phyloP scores from a whole-genome alignment of 2,113 vertebrate genomes.

The Daboia siamensis region DNA sequence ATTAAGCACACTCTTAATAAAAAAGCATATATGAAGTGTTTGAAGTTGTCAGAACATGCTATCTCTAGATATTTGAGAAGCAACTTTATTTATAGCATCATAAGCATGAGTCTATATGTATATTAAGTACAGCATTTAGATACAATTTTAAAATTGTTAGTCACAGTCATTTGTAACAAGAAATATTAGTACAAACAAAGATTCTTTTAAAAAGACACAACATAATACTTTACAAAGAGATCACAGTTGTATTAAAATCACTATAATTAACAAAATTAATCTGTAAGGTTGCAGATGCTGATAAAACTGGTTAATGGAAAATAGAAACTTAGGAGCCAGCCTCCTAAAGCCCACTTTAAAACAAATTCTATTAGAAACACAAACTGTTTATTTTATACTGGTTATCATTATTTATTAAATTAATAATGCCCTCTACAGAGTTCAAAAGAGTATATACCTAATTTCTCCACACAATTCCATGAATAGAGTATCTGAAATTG shows the following conservation, averaged over 20 bases:
- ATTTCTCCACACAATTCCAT: neutral
- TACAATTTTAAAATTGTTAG: constrained; percentile 26
- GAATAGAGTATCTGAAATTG: neutral
- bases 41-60: constrained; percentile 51
- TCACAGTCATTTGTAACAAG: neutral
- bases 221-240: neutral
- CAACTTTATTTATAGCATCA: constrained; percentile 53
- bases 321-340: neutral
- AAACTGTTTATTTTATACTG: neutral
- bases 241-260: neutral
- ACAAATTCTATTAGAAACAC: neutral
- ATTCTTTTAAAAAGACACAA: neutral
- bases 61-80: constrained; percentile 10
- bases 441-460: neutral
- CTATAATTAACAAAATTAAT: neutral
- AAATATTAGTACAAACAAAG: neutral
- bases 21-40: constrained; percentile 56
- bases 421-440: neutral
- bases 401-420: neutral
- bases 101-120: constrained; percentile 31
- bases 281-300: neutral
- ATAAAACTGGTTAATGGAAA: neutral
- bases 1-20: constrained; percentile 61
- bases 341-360: neutral
- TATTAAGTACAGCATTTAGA: constrained; percentile 1